Percentiles rank a stretch among this genome's conserved stretches.
Conservation (phyloP, 2,113 vertebrate genomes). For the Lampris incognitus region DNA sequence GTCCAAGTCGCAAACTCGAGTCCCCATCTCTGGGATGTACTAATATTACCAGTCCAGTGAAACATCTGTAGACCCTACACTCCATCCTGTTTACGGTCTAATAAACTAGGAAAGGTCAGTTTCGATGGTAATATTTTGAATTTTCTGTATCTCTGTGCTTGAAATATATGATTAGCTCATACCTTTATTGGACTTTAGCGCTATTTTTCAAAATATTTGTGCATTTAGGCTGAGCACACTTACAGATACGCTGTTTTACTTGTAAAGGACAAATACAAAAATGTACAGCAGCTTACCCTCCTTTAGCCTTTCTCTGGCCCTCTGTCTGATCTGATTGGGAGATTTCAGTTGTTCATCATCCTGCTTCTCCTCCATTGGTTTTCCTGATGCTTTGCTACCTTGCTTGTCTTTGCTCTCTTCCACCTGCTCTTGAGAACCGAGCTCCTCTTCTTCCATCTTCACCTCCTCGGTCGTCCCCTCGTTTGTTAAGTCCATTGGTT, state of each 20-base stretch:
- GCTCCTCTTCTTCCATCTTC: slow-evolving; percentile 65
- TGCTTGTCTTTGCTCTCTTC: slow-evolving; percentile 82
- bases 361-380: slow-evolving; percentile 76
- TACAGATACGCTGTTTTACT: no score
- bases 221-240: no score
- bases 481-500: slow-evolving; percentile 56
- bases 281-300: slow-evolving; percentile 84
- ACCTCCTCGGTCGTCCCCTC: slow-evolving; percentile 56
- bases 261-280: background rate
- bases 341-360: slow-evolving; percentile 83
- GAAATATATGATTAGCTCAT: no score
- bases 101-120: no score
- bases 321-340: slow-evolving; percentile 83
- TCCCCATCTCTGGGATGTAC: no score
- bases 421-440: slow-evolving; percentile 34
- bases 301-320: slow-evolving; percentile 85
- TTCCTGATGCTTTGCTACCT: slow-evolving; percentile 67
- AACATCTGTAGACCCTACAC: background rate
- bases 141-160: no score
- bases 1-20: no score
- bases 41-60: no score
- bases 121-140: no score
- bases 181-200: no score
- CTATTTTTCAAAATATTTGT: no score
- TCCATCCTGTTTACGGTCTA: background rate